Evolutionary conservation across 1,140 invertebrate species (phyloP), one percentile per base, ranked within the genome.

Genomic region (Drosophila subpulchrella): DNA sequence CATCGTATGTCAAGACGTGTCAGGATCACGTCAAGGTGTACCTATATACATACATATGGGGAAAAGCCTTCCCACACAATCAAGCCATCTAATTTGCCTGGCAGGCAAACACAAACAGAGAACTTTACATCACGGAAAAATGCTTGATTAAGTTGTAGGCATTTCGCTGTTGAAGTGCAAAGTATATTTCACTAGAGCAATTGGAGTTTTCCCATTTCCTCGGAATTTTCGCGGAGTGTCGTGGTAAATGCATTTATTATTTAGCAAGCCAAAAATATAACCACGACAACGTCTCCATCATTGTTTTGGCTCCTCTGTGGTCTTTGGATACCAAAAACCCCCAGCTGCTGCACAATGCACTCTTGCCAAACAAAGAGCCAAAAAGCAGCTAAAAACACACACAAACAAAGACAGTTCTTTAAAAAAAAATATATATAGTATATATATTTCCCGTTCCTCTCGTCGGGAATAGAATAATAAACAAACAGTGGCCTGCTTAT

Each of bases 1-100:
- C 84, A 88, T 88, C 83, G 84, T 88, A 88, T 88, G 83, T 88
- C 83, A 88, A 75, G 80, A 67, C 76, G 75, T 88, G 83, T 86
- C 83, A 88, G 81, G 80, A 73, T 79, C 83, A 88, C 53, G 75
- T 66, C 71, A 65, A 73, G 67, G 65, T 59, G 50, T 60, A 27
- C 27, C 27, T 27, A 5, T 27, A 4, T 27, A 27, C 3, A 27
- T 27, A 27, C 27, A 3, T 4, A 27, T 3, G 44, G 20, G 24
- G 58, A 36, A n/a, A 24, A 3, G 39, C 12, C 38, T 13, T 1
- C 11, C 36, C 42, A 20, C 68, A 24, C 39, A 67, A 44, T 66
- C 61, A 50, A 58, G 72, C 72, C 85, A 88, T 77, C 79, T 89
- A 80, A 88, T 89, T 88, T 88, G 67, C 75, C 84, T 83, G 71